A percentile compares a stretch with the other conserved stretches of the same genome.
Evolutionary conservation across 1,140 invertebrate species (phyloP).

Genomic region (Solenopsis invicta): DNA sequence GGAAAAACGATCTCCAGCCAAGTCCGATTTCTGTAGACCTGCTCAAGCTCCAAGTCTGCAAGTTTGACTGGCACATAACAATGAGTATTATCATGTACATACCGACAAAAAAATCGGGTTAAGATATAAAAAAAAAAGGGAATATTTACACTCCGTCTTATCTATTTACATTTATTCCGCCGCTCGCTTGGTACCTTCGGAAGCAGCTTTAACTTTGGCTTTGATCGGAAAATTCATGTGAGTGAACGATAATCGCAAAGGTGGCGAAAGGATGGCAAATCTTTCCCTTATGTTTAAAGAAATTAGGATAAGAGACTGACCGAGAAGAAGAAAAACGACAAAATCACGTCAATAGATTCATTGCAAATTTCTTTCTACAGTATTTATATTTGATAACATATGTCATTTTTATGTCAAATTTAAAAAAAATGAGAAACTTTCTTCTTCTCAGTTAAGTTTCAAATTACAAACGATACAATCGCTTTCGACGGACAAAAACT

Average conservation of each 20-base stretch:
- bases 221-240: constrained; percentile 13
- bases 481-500: constrained; percentile 28
- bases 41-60: constrained; percentile 58
- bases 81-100: constrained; percentile 61
- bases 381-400: background rate
- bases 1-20: constrained; percentile 34
- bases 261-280: constrained; percentile 6
- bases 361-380: background rate
- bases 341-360: background rate
- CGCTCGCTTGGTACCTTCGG: background rate
- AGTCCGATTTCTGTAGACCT: constrained; percentile 59
- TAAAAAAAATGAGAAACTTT: background rate
- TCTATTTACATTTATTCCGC: constrained; percentile 36
- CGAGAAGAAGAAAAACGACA: constrained; percentile 21
- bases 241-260: background rate
- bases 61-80: constrained; percentile 65
- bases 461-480: constrained; percentile 31
- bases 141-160: background rate
- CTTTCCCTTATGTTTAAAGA: background rate
- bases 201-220: constrained; percentile 54
- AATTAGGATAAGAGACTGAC: background rate
- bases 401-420: background rate
- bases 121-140: constrained; percentile 13
- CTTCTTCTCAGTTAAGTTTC: constrained; percentile 28
- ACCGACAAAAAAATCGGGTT: constrained; percentile 15